Evolutionary conservation across 2,113 vertebrate species (phyloP).

Genomic region (Ictidomys tridecemlineatus): DNA sequence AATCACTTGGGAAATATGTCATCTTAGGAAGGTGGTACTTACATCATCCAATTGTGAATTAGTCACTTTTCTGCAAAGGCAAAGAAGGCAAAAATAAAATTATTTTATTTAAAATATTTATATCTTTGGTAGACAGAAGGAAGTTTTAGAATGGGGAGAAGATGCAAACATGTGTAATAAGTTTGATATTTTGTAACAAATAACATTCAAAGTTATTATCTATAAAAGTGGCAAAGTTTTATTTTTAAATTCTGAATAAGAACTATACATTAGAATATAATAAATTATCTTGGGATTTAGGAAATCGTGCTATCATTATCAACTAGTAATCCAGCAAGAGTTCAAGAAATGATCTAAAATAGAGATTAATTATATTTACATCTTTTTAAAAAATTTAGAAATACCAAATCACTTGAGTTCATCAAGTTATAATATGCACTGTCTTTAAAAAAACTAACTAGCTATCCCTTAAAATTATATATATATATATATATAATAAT

Average conservation of each 20-base stretch:
- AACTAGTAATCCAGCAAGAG: neutral
- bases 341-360: neutral
- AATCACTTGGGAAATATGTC: constrained; percentile 14
- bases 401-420: neutral
- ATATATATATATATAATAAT: neutral
- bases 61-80: constrained; percentile 12
- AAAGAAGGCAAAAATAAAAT: neutral
- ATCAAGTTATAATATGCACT: neutral
- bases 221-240: constrained; percentile 10
- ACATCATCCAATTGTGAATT: neutral
- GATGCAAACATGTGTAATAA: neutral
- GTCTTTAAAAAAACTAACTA: neutral
- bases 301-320: neutral
- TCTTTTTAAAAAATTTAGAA: constrained; percentile 48
- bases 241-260: constrained; percentile 23
- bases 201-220: neutral
- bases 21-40: neutral
- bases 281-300: constrained; percentile 39
- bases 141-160: neutral
- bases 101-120: constrained; percentile 12
- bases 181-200: neutral
- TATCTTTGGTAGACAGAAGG: neutral
- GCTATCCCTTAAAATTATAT: neutral
- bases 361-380: constrained; percentile 13
- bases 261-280: neutral